Percentiles rank a stretch among this genome's conserved stretches.
phyloP scores from a whole-genome alignment of 2,113 vertebrate species.

The Engraulis encrasicolus region DNA sequence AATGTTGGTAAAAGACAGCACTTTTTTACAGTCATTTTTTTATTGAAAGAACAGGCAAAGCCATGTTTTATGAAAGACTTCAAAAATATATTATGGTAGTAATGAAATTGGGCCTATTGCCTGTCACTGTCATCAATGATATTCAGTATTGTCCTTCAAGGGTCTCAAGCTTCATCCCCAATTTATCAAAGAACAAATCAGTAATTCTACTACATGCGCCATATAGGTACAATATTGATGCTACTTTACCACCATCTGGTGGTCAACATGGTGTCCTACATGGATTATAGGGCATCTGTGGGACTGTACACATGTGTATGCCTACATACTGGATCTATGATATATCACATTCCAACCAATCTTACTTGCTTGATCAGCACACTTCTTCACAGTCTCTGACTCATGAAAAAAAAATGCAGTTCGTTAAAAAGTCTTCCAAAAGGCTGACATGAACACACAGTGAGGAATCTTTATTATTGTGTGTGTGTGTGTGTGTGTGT shows the following conservation, averaged over 20 bases:
- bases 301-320: too few relatives aligned
- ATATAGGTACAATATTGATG: background rate
- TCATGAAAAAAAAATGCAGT: background rate
- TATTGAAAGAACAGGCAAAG: background rate
- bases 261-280: background rate
- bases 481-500: background rate
- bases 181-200: too few relatives aligned
- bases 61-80: background rate
- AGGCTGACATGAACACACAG: background rate
- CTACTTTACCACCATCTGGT: constrained; percentile 46
- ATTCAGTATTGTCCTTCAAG: background rate
- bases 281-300: background rate
- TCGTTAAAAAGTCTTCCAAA: background rate
- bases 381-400: background rate
- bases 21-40: background rate
- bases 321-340: too few relatives aligned
- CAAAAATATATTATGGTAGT: background rate
- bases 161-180: background rate
- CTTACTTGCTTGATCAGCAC: too few relatives aligned
- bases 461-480: background rate
- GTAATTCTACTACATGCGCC: background rate
- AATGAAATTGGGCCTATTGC: background rate
- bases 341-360: too few relatives aligned
- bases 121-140: background rate
- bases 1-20: background rate